A percentile compares a stretch with the other conserved stretches of the same genome.
Conservation (phyloP, 2,888 invertebrate genomes). For the Hyalella azteca region DNA sequence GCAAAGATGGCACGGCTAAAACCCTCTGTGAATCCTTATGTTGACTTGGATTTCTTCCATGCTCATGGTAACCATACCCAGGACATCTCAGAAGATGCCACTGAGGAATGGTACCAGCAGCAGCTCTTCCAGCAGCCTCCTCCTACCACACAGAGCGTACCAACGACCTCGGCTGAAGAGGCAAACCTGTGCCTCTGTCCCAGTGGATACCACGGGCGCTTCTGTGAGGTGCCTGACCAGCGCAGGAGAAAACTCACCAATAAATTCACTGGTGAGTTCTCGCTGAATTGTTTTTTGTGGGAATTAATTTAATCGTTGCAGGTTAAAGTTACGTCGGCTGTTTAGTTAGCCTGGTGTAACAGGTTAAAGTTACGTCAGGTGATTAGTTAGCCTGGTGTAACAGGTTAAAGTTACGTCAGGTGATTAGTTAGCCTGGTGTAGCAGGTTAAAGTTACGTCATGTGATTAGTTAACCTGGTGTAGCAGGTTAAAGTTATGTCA, state of each 20-base stretch:
- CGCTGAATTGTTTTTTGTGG: too few species aligned
- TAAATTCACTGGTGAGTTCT: constrained; percentile 10
- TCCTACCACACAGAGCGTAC: too few species aligned
- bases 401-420: too few species aligned
- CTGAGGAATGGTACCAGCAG: neutral
- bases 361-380: too few species aligned
- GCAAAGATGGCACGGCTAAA: neutral
- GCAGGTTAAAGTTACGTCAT: too few species aligned
- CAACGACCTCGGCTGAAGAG: neutral
- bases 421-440: too few species aligned
- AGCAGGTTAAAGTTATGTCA: too few species aligned
- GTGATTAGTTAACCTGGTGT: too few species aligned
- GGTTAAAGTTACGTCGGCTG: too few species aligned
- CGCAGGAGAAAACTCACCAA: neutral
- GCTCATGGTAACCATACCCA: constrained; percentile 18
- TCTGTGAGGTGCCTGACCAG: constrained; percentile 17
- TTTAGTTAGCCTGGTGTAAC: too few species aligned
- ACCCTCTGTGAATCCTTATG: neutral
- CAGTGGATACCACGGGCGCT: constrained; percentile 8
- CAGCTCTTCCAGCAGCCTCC: neutral
- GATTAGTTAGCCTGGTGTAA: too few species aligned
- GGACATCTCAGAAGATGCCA: neutral
- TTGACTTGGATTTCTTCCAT: constrained; percentile 26
- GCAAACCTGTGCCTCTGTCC: constrained; percentile 39
- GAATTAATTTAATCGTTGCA: too few species aligned